Evolutionary conservation across 2,888 invertebrate species (phyloP).

Genomic region (Eristalis arbustorum): DNA sequence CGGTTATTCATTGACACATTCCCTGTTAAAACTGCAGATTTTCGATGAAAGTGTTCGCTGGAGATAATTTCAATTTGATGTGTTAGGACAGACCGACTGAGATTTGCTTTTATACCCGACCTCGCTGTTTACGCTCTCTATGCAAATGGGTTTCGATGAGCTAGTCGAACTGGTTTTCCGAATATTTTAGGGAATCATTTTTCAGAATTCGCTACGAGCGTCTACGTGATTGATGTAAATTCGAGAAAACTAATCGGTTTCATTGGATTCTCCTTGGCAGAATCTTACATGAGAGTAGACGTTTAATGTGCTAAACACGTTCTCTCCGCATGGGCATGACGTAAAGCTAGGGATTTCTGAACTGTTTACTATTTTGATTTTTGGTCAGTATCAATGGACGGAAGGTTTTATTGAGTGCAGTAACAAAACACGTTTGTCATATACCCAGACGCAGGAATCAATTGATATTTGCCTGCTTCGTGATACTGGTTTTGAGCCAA

Average conservation of each 20-base stretch:
- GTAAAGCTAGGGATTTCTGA: not conserved
- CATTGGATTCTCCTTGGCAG: not conserved
- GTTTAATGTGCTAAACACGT: not conserved
- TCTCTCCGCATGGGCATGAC: not conserved
- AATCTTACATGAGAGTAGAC: not conserved
- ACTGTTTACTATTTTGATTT: not conserved
- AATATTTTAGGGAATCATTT: not conserved
- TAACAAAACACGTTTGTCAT: not conserved
- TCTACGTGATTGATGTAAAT: not conserved
- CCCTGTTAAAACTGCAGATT: constrained; percentile 14
- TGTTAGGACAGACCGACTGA: constrained; percentile 18
- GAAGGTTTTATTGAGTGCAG: not conserved
- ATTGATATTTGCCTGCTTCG: not conserved
- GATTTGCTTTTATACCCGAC: constrained; percentile 53
- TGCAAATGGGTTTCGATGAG: constrained; percentile 24
- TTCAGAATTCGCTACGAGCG: not conserved
- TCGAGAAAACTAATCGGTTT: constrained; percentile 8
- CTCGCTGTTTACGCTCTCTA: not conserved
- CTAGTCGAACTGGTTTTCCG: constrained; percentile 26
- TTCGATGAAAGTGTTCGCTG: constrained; percentile 43
- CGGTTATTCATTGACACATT: constrained; percentile 79
- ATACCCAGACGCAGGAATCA: not conserved
- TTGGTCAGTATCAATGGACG: not conserved
- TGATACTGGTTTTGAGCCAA: not conserved
- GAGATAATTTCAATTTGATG: constrained; percentile 27